These are phyloP conservation scores for Ichneumoninae sp. DNA, from an alignment of 2,888 invertebrate species.

Conservation along the genomic window DNA sequence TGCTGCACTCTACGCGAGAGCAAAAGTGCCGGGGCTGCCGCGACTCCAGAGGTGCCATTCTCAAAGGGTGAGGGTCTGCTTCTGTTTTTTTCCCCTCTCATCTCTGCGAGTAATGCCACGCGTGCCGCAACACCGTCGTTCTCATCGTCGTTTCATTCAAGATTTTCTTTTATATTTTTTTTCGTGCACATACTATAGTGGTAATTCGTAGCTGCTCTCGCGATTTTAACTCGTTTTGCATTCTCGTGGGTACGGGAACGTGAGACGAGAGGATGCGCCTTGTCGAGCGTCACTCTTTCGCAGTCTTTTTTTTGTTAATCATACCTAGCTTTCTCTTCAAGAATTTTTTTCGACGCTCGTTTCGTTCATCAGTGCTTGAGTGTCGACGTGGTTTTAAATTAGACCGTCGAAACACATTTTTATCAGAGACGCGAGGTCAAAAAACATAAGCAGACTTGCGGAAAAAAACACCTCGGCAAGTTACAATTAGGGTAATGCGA, in stretches of 20 bases:
- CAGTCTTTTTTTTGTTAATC: constrained; percentile 10
- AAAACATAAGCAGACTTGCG: not conserved
- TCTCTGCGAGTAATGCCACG: constrained; percentile 22
- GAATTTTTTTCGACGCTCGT: not conserved
- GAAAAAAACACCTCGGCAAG: not conserved
- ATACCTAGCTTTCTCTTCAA: not conserved
- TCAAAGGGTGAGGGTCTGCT: constrained; percentile 44
- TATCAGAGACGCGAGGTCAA: not conserved
- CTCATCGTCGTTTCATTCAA: constrained; percentile 45
- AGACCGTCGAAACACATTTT: not conserved
- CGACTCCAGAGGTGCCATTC: constrained; percentile 55
- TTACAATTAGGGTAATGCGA: not conserved
- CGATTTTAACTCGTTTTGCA: constrained; percentile 56
- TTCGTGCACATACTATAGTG: constrained; percentile 15
- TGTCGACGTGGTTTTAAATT: not conserved
- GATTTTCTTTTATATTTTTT: constrained; percentile 15
- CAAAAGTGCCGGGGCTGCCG: constrained; percentile 6
- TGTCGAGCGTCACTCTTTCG: constrained; percentile 1
- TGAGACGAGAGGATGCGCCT: not conserved
- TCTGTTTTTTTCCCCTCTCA: constrained; percentile 38
- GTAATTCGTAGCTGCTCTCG: constrained; percentile 47
- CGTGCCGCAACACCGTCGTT: constrained; percentile 22
- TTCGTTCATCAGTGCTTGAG: not conserved
- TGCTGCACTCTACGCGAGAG: not conserved
- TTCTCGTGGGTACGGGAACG: constrained; percentile 6